Evolutionary conservation across 2,888 invertebrate species (phyloP).

Genomic region (Lepetodrilus schrolli): DNA sequence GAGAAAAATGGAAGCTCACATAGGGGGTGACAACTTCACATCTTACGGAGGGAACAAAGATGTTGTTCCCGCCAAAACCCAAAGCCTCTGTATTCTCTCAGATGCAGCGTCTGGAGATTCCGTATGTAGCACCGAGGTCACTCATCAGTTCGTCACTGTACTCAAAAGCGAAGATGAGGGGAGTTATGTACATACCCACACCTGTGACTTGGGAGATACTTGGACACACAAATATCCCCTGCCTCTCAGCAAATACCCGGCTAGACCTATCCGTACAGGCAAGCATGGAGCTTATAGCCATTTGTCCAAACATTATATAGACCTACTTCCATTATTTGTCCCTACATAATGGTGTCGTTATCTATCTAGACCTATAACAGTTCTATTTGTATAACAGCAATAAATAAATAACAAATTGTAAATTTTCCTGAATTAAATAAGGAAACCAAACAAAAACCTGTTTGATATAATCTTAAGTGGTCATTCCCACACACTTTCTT

Average conservation of each 20-base stretch:
- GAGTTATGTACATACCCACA: slow-evolving; percentile 48
- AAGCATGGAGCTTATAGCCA: too few species aligned
- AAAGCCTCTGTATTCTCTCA: slow-evolving; percentile 24
- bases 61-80: slow-evolving; percentile 45
- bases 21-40: slow-evolving; percentile 60
- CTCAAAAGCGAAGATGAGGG: slow-evolving; percentile 39
- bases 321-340: too few species aligned
- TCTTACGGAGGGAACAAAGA: slow-evolving; percentile 43
- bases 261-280: slow-evolving; percentile 58
- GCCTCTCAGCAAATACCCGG: slow-evolving; percentile 59
- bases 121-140: slow-evolving; percentile 27
- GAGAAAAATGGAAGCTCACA: slow-evolving; percentile 66
- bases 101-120: slow-evolving; percentile 46
- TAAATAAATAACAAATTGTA: too few species aligned
- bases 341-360: too few species aligned
- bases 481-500: too few species aligned
- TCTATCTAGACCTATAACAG: too few species aligned
- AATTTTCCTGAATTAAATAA: too few species aligned
- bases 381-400: too few species aligned
- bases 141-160: slow-evolving; percentile 57
- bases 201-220: slow-evolving; percentile 67
- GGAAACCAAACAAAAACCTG: too few species aligned
- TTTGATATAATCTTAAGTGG: too few species aligned
- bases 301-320: too few species aligned
- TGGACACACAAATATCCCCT: slow-evolving; percentile 65